These are phyloP conservation scores for Thamnaconus septentrionalis DNA, from an alignment of 2,113 vertebrate genomes.

Conservation along the genomic window DNA sequence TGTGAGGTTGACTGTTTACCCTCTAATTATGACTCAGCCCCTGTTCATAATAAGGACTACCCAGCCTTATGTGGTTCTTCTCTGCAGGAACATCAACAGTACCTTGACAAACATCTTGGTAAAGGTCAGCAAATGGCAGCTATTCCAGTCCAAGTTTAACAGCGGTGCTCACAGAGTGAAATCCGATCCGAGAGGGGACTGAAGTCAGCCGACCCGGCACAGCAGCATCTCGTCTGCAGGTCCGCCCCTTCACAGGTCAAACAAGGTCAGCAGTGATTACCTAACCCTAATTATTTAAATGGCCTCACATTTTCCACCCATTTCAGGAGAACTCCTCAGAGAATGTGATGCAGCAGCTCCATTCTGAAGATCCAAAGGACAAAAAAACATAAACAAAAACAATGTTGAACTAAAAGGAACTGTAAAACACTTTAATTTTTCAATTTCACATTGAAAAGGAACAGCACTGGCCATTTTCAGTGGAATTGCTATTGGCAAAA, in stretches of 20 bases:
- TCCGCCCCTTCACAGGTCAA: slow-evolving; percentile 16
- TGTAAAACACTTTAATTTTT: slow-evolving; percentile 66
- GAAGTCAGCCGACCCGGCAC: slow-evolving; percentile 46
- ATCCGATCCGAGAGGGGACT: slow-evolving; percentile 48
- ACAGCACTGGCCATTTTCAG: slow-evolving; percentile 47
- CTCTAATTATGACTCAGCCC: too few species aligned
- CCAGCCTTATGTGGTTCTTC: not conserved
- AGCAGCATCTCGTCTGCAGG: slow-evolving; percentile 9
- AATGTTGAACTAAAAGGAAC: slow-evolving; percentile 29
- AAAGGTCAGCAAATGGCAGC: slow-evolving; percentile 41
- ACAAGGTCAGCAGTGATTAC: slow-evolving; percentile 43
- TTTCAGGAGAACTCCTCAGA: too few species aligned
- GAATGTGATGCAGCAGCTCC: too few species aligned
- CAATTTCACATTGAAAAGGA: slow-evolving; percentile 66
- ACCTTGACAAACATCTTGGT: slow-evolving; percentile 41
- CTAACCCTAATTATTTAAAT: slow-evolving; percentile 10
- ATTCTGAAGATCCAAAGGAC: too few species aligned
- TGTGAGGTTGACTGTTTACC: too few species aligned
- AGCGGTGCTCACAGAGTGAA: slow-evolving; percentile 51
- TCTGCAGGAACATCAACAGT: slow-evolving; percentile 7
- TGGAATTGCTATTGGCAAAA: slow-evolving; percentile 59
- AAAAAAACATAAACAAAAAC: not conserved
- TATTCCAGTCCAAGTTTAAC: slow-evolving; percentile 60
- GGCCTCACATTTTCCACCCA: not conserved
- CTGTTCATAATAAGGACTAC: not conserved